These are phyloP conservation scores for Hyaena hyaena DNA, from an alignment of 2,113 vertebrate species.

Conservation along the genomic window DNA sequence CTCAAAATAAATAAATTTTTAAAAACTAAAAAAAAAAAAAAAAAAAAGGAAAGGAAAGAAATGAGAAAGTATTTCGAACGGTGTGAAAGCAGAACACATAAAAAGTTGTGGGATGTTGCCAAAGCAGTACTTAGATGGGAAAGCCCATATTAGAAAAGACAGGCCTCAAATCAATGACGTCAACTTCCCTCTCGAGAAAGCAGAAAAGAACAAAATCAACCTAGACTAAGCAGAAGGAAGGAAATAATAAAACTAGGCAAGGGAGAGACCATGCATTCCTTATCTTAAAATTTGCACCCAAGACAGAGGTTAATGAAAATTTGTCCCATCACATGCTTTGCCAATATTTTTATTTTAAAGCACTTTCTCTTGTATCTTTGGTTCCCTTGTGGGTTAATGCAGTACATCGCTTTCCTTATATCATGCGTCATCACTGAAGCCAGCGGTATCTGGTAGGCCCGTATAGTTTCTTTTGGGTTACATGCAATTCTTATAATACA, in stretches of 20 bases:
- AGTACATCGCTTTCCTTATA: not conserved
- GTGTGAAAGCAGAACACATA: not conserved
- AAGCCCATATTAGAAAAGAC: not conserved
- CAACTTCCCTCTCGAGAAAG: not conserved
- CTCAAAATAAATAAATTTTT: too few relatives aligned
- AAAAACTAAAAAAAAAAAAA: too few relatives aligned
- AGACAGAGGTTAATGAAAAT: not conserved
- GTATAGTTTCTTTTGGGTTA: not conserved
- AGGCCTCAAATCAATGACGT: not conserved
- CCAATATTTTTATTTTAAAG: not conserved
- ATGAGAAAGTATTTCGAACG: not conserved
- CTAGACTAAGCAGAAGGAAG: not conserved
- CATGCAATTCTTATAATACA: not conserved
- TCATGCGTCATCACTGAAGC: not conserved
- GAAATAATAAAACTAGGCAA: not conserved
- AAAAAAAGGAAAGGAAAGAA: not conserved
- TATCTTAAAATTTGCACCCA: not conserved
- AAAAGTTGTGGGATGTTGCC: not conserved
- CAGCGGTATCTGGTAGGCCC: not conserved
- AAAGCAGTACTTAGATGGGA: not conserved
- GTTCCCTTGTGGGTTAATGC: not conserved
- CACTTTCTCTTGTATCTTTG: not conserved
- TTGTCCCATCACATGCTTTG: not conserved
- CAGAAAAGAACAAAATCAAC: constrained; percentile 32
- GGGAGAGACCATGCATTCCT: not conserved